Evolutionary conservation across 2,113 vertebrate species (phyloP), one percentile per base, ranked within the genome.

Genomic region (Naja naja): DNA sequence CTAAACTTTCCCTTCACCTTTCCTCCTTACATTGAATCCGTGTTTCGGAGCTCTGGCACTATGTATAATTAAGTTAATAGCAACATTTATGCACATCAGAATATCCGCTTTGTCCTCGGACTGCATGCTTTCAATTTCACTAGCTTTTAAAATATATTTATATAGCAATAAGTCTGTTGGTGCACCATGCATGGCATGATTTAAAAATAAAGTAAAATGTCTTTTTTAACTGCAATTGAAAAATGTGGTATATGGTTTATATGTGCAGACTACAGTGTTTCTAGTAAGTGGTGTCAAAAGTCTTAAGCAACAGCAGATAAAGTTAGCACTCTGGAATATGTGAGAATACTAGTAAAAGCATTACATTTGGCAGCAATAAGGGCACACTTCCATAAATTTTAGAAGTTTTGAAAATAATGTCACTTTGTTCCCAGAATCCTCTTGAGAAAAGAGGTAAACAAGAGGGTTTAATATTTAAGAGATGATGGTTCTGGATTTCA

Each of bases 111-210:
- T 69, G 27, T 95, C 6, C 87, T 94, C 9, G 10, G 91, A 93
- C 93, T 96, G 97, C 97, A 97, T 97, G 96, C 93, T 89, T 94
- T 89, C 55, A 88, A 92, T 95, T 94, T 95, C 96, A 95, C 90
- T 69, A 90, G 92, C 94, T 95, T 96, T 95, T 74, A 94, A 95
- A 91, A 20, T 10, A 10, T 60, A 12, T 16, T 52, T 52, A 94
- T 45, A 34, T 8, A 54, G 93, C 0, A 0, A 34, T 93, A 27
- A 64, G 93, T 90, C 87, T 90, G 89, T 1, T 1, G 92, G 43
- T 56, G 91, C 92, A 94, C 95, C 93, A 92, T 93, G 74, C 91
- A 49, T 91, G 95, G 97, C 96, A 97, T 96, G 95, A 94, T 89
- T 60, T 88, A 81, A 89, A 60, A 34, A 91, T 90, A 90, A 25